Percentiles rank a stretch among this genome's conserved stretches.
Conservation (phyloP, 2,797 vertebrate species). For the Fistularia tabacaria region DNA sequence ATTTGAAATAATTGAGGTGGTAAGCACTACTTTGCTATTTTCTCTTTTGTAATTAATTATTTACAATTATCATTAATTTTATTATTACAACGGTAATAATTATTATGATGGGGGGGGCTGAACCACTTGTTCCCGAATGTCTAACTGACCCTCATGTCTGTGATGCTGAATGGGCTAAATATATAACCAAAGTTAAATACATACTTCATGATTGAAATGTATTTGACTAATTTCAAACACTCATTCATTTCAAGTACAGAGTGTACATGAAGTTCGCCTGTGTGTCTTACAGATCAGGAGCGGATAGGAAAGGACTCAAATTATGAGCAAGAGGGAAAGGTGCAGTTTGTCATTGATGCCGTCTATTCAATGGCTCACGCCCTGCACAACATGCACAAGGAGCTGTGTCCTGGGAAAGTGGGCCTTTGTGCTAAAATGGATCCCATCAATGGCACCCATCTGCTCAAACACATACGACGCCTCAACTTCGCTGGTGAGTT, state of each 20-base stretch:
- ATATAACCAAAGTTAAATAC: too few species aligned
- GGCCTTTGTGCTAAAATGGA: constrained; percentile 92
- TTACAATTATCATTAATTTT: too few species aligned
- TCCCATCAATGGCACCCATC: constrained; percentile 87
- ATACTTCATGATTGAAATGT: too few species aligned
- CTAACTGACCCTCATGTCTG: too few species aligned
- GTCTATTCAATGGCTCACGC: constrained; percentile 96
- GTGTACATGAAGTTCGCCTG: constrained; percentile 14
- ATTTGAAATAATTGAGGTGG: background rate
- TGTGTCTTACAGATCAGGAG: constrained; percentile 82
- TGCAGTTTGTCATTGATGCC: constrained; percentile 95
- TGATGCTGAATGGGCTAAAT: too few species aligned
- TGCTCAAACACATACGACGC: constrained; percentile 91
- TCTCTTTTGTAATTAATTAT: too few species aligned
- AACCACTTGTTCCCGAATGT: too few species aligned
- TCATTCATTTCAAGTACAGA: constrained; percentile 1
- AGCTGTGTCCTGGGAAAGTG: constrained; percentile 87
- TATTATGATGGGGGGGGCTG: too few species aligned
- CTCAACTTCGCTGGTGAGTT: constrained; percentile 92
- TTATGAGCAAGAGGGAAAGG: constrained; percentile 96
- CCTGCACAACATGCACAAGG: constrained; percentile 92
- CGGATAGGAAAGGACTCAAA: constrained; percentile 91
- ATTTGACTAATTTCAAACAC: too few species aligned
- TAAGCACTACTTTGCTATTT: too few species aligned
- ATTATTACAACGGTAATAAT: too few species aligned